phyloP scores from a whole-genome alignment of 2,888 invertebrate genomes.

The Allophyes oxyacanthae region DNA sequence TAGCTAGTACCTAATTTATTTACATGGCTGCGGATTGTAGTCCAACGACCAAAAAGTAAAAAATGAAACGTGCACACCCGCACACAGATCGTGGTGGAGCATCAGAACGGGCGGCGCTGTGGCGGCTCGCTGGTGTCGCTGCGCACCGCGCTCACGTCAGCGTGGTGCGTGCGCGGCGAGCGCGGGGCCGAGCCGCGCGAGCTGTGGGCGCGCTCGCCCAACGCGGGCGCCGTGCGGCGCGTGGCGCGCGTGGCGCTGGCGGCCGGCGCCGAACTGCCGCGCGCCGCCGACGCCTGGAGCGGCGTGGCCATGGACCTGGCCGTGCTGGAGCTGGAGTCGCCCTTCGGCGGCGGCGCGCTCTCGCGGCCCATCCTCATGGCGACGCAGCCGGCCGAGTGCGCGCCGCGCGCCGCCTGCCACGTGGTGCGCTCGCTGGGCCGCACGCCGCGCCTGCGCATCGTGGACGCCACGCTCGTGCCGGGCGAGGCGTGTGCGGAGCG shows the following conservation, averaged over 20 bases:
- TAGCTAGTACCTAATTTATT: no score
- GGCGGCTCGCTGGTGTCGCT: slow-evolving; percentile 63
- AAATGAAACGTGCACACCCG: background rate
- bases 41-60: no score
- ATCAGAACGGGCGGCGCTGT: slow-evolving; percentile 58
- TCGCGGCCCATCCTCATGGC: slow-evolving; percentile 75
- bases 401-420: slow-evolving; percentile 60
- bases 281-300: slow-evolving; percentile 26
- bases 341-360: slow-evolving; percentile 65
- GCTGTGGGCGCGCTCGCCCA: slow-evolving; percentile 65
- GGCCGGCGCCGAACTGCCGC: slow-evolving; percentile 35
- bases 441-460: slow-evolving; percentile 60
- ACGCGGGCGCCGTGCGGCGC: slow-evolving; percentile 47
- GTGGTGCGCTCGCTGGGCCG: slow-evolving; percentile 62
- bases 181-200: slow-evolving; percentile 47
- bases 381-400: slow-evolving; percentile 62
- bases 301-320: slow-evolving; percentile 66
- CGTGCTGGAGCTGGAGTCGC: slow-evolving; percentile 72
- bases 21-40: no score
- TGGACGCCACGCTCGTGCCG: slow-evolving; percentile 52
- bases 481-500: slow-evolving; percentile 58
- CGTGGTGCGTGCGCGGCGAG: slow-evolving; percentile 61
- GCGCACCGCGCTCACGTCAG: slow-evolving; percentile 70
- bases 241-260: slow-evolving; percentile 52
- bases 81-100: slow-evolving; percentile 67